Evolutionary conservation across 2,888 invertebrate genomes (phyloP).

Genomic region (Drosophila diplacantha): DNA sequence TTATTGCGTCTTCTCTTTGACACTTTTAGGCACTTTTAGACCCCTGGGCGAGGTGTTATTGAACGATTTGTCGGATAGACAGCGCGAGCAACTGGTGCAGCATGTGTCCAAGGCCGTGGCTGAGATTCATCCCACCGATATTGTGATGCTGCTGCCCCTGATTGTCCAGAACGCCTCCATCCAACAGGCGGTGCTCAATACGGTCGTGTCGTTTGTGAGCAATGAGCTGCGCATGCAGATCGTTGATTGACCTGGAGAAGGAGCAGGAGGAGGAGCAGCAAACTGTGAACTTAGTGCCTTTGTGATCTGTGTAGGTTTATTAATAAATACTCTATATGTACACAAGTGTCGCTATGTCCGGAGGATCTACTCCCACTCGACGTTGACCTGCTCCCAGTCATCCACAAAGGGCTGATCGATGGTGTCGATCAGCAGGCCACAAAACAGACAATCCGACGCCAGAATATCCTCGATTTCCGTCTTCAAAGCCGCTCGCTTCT

Average conservation of each 20-base stretch:
- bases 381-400: constrained; percentile 88
- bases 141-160: constrained; percentile 71
- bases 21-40: constrained; percentile 68
- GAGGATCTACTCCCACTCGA: constrained; percentile 86
- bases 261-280: background rate
- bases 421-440: constrained; percentile 95
- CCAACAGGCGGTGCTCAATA: constrained; percentile 71
- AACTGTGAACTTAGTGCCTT: constrained; percentile 8
- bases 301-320: constrained; percentile 37
- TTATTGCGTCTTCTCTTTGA: constrained; percentile 5
- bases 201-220: constrained; percentile 70
- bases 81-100: constrained; percentile 69
- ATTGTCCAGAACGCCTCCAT: constrained; percentile 69
- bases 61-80: constrained; percentile 72
- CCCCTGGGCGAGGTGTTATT: constrained; percentile 75
- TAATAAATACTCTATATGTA: constrained; percentile 42
- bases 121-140: constrained; percentile 71
- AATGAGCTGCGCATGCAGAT: constrained; percentile 75
- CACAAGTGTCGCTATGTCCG: constrained; percentile 1
- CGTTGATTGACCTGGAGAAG: constrained; percentile 63
- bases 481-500: constrained; percentile 82
- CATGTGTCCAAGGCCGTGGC: constrained; percentile 71
- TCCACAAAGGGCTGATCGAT: constrained; percentile 92
- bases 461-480: constrained; percentile 92
- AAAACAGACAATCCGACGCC: constrained; percentile 94